Conservation (phyloP, 2,888 invertebrate genomes). For the Caenorhabditis doughertyi region DNA sequence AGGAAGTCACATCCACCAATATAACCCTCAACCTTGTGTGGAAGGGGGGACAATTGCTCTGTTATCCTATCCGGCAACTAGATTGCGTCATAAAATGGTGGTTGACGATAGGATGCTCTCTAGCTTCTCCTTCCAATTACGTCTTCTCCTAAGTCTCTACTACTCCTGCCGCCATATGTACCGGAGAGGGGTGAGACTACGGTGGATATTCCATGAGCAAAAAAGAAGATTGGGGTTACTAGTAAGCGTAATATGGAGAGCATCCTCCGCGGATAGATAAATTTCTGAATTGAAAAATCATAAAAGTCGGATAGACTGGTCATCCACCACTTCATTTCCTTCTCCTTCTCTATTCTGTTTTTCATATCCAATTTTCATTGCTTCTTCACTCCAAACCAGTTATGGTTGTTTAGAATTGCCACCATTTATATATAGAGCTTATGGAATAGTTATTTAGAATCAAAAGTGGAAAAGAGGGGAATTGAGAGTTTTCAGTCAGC, state of each 20-base stretch:
- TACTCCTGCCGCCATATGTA: conserved; percentile 39
- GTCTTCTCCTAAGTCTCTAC: conserved; percentile 2
- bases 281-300: conserved; percentile 47
- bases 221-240: background rate
- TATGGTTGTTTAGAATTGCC: no score
- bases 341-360: conserved; percentile 15
- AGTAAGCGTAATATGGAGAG: conserved; percentile 23
- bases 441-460: conserved; percentile 25
- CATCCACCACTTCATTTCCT: conserved; percentile 6
- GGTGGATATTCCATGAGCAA: conserved; percentile 53
- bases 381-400: background rate
- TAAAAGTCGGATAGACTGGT: conserved; percentile 33
- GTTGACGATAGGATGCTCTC: conserved; percentile 22
- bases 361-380: conserved; percentile 13
- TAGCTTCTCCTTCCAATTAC: conserved; percentile 55
- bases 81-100: conserved; percentile 66
- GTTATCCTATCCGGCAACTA: conserved; percentile 48
- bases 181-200: conserved; percentile 60
- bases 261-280: conserved; percentile 11
- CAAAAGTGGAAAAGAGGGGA: conserved; percentile 20
- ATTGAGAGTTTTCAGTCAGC: conserved; percentile 40
- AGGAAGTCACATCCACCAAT: background rate
- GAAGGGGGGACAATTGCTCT: conserved; percentile 46
- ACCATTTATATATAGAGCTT: no score
- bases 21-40: background rate